Evolutionary conservation across 2,797 vertebrate genomes (phyloP), one percentile per base, ranked within the genome.

Genomic region (Gymnothorax reevesii): DNA sequence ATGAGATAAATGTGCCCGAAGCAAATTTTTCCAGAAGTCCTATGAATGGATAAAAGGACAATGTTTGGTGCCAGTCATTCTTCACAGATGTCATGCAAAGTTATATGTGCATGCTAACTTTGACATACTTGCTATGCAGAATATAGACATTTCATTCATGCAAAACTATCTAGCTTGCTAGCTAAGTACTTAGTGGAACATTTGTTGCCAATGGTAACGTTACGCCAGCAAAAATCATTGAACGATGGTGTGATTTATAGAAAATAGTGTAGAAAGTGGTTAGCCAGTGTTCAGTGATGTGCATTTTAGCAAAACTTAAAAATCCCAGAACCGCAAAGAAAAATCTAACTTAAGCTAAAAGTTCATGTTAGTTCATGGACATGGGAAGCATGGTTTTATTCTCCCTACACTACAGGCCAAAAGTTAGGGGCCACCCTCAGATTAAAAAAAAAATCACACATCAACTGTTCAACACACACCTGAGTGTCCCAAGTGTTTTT

Each of bases 131-230:
- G 33, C 33, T 42, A 42, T 42, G 33, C 52, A 1, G 77, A 42
- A 80, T 52, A 77, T 80, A 52, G 55, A 2, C 77, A 80, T 80
- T 80, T 80, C 77, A 80, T 80, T 80, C 77, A 80, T 55, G 77
- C 17, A 42, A 42, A 42, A 42, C 33, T 42, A 42, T n/a, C 33
- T 42, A 42, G 33, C 1, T 42, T 1, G 33, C 33, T 42, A 42
- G 1, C 1, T 42, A 25, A 8, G 22, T 25, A 33, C 1, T 49
- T 22, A 20, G 49, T 54, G 77, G 77, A 54, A n/a, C n/a, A 54
- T 22, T 42, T 80, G 49, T 54, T 54, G 49, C 73, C 20, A 77
- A 77, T 42, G 73, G 4, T 13, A 13, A 77, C 17, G 49, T 80
- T 80, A 49, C 77, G 77, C 52, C 49, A 49, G 7, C 77, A 54